Base-by-base conservation (phyloP, 2,888 invertebrate species). In the Boloria selene region DNA sequence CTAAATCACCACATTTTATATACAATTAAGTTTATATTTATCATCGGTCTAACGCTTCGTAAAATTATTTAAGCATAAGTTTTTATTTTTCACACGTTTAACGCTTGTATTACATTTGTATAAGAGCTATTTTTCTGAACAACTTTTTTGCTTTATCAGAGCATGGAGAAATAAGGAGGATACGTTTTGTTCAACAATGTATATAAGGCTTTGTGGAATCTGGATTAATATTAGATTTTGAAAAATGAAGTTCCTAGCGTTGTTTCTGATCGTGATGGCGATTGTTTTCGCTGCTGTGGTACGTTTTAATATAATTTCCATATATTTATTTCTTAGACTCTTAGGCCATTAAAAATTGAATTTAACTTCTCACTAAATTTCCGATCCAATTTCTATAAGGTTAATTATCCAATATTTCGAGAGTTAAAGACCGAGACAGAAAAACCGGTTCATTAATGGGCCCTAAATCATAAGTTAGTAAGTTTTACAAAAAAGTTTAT, bases 11-110 rank as follows among this genome's bases (percentile, higher is more conserved):
- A 45, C 54, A n/a, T n/a, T 54, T 42, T 51, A 14, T 16, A 14
- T 18, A 61, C 18, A 64, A 54, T 62, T 45, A 47, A 54, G 51
- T 45, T 38, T 53, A 38, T 45, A 51, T 60, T 67, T 69, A 65
- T 68, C 61, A 70, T 70, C 70, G 76, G 68, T 73, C 73, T 63
- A 65, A 51, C 74, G 75, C 76, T 50, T 71, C 60, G n/a, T 50
- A 14, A 75, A 75, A 74, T 75, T 66, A 65, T 67, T 56, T 38
- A 58, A 69, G 67, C 61, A 10, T 7, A 22, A 16, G 44, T 44
- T 22, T 53, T n/a, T 22, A 22, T 31, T 10, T 14, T 16, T 4
- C 3, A 47, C 4, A 7, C 4, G 16, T 38, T 49, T 59, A 47
- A 26, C 47, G 26, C 7, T 16, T n/a, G 5, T 31, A 49, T 7